phyloP scores from a whole-genome alignment of 2,113 vertebrate genomes.

The Lutjanus erythropterus region DNA sequence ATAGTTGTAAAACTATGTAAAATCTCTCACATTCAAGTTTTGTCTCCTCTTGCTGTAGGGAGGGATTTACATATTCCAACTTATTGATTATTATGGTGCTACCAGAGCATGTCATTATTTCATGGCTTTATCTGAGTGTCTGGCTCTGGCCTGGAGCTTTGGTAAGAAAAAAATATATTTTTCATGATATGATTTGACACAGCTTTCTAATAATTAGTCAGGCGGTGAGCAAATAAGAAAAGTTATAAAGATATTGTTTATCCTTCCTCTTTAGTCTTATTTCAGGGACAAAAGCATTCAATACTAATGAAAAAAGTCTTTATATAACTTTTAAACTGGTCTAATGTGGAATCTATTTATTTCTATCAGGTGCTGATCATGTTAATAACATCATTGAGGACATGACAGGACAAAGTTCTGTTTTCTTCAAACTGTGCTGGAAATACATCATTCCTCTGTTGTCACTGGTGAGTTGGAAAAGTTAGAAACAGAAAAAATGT shows the following conservation, averaged over 20 bases:
- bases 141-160: conserved; percentile 71
- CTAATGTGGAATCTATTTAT: too few relatives aligned
- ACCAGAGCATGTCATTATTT: conserved; percentile 65
- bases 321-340: not conserved
- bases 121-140: conserved; percentile 54
- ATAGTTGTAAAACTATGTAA: not conserved
- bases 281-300: not conserved
- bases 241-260: not conserved
- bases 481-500: not conserved
- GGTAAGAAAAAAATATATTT: too few relatives aligned
- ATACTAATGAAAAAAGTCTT: not conserved
- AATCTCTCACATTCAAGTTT: not conserved
- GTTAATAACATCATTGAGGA: too few relatives aligned
- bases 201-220: too few relatives aligned
- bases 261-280: not conserved
- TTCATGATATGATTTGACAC: not conserved
- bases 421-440: too few relatives aligned
- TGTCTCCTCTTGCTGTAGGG: conserved; percentile 46
- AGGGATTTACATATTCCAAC: conserved; percentile 74
- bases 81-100: conserved; percentile 71
- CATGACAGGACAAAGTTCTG: too few relatives aligned
- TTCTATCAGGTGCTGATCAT: too few relatives aligned
- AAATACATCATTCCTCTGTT: too few relatives aligned
- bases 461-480: too few relatives aligned
- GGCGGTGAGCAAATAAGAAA: too few relatives aligned